Conservation (phyloP, 2,888 invertebrate species). For the Lordiphosa andalusiaca region DNA sequence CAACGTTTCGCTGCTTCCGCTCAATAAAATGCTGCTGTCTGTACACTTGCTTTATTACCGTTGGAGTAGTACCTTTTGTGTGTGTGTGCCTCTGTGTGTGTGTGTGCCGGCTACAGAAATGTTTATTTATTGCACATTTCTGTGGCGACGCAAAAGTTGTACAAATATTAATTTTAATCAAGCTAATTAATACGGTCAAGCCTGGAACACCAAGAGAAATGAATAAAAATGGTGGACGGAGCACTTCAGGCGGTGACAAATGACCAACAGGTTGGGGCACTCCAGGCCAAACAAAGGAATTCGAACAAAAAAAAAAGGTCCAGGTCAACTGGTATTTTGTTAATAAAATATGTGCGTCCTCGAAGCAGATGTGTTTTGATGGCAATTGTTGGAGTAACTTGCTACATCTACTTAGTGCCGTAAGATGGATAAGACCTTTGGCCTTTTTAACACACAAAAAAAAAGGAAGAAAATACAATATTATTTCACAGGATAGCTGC, state of each 20-base stretch:
- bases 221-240: conserved; percentile 22
- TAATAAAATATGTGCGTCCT: no score
- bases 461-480: no score
- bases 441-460: no score
- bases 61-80: conserved; percentile 42
- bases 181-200: conserved; percentile 72
- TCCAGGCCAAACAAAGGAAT: background rate
- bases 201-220: conserved; percentile 36
- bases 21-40: conserved; percentile 61
- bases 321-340: conserved; percentile 6
- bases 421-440: background rate
- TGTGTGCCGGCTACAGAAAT: conserved; percentile 39
- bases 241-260: conserved; percentile 37
- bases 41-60: conserved; percentile 65
- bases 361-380: no score
- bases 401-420: no score
- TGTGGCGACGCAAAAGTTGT: conserved; percentile 34
- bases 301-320: conserved; percentile 8
- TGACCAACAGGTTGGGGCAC: conserved; percentile 19
- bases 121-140: conserved; percentile 62
- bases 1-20: conserved; percentile 34
- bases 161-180: conserved; percentile 72
- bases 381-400: no score
- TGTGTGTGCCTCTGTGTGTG: no score
- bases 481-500: no score